Evolutionary conservation across 2,113 vertebrate genomes (phyloP).

Genomic region (Chelonoidis abingdonii): DNA sequence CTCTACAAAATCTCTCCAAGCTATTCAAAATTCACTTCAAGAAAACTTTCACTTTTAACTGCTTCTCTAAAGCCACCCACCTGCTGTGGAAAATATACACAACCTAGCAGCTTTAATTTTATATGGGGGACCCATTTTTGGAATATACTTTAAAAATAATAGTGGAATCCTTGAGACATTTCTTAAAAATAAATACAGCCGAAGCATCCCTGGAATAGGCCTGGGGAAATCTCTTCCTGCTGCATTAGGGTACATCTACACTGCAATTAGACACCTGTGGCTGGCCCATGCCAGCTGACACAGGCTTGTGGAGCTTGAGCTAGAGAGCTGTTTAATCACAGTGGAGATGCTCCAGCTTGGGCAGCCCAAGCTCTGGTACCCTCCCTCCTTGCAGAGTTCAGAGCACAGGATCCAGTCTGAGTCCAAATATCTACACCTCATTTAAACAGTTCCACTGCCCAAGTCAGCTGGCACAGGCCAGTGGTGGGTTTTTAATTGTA

Average conservation of each 20-base stretch:
- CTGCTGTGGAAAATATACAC: not conserved
- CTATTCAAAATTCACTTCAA: not conserved
- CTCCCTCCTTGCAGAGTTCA: not conserved
- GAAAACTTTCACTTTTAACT: not conserved
- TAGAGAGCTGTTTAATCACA: not conserved
- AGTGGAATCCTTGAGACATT: not conserved
- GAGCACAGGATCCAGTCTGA: not conserved
- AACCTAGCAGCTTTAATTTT: not conserved
- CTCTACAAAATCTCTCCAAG: not conserved
- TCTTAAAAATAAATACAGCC: not conserved
- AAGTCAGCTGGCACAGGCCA: not conserved
- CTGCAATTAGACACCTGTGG: not conserved
- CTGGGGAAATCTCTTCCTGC: not conserved
- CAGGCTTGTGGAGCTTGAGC: not conserved
- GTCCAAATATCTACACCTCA: not conserved
- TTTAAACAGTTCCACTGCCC: not conserved
- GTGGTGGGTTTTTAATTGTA: not conserved
- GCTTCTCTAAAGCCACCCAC: not conserved
- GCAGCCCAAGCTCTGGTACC: not conserved
- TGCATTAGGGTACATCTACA: not conserved
- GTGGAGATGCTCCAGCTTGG: not conserved
- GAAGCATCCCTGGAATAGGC: not conserved
- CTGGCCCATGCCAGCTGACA: not conserved
- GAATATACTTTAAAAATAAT: not conserved
- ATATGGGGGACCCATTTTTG: not conserved